Evolutionary conservation across 2,113 vertebrate species (phyloP).

Genomic region (Lasiurus borealis): DNA sequence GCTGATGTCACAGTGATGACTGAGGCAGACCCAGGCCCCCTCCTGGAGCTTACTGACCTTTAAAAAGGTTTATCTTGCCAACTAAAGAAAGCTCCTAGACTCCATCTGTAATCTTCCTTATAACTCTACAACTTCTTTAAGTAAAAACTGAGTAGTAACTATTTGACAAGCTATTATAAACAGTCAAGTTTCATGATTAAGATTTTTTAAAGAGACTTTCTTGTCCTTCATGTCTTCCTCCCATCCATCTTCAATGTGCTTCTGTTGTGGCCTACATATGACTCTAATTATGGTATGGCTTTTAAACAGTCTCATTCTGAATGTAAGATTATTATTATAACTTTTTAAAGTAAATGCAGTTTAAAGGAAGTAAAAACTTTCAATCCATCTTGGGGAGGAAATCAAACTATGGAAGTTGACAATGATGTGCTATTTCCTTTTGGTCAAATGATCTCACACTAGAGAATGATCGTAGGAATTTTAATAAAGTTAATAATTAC

Average conservation of each 20-base stretch:
- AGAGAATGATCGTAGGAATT: constrained; percentile 66
- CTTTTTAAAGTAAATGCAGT: not conserved
- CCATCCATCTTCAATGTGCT: not conserved
- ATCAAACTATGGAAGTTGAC: not conserved
- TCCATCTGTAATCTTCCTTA: not conserved
- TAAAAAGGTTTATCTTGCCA: not conserved
- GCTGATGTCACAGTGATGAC: not conserved
- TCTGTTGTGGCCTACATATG: not conserved
- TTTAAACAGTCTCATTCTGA: not conserved
- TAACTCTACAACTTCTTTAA: not conserved
- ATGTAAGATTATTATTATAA: not conserved
- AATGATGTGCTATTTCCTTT: constrained; percentile 64
- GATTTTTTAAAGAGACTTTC: not conserved
- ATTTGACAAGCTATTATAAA: not conserved
- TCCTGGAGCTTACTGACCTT: not conserved
- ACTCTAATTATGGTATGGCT: not conserved
- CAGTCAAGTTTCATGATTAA: not conserved
- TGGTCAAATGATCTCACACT: constrained; percentile 58
- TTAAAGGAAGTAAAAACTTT: not conserved
- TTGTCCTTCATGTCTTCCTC: not conserved
- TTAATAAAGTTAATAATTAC: constrained; percentile 75
- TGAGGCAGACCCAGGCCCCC: not conserved
- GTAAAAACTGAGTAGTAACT: not conserved
- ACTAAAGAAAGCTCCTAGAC: not conserved
- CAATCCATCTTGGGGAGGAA: not conserved